Evolutionary conservation across 2,888 invertebrate species (phyloP), one percentile per base, ranked within the genome.

Genomic region (Drosophila acutilabella): DNA sequence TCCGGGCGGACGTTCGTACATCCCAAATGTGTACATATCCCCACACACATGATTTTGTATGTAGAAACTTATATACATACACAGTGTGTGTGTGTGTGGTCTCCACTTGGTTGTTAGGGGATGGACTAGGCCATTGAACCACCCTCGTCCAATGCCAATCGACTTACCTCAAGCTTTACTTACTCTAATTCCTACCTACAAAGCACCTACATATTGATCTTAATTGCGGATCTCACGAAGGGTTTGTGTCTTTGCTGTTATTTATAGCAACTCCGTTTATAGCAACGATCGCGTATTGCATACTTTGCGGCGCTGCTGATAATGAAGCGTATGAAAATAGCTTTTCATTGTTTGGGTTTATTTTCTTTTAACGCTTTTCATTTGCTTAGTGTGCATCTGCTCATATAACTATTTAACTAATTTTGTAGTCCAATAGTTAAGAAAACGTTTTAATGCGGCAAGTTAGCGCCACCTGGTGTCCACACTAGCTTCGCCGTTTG

Each of bases 391-490:
- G n/a, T n/a, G n/a, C n/a, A n/a, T n/a, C n/a, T 11, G 13, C 5
- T 23, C 23, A 40, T 38, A 20, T 6, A 20, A 10, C 1, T n/a
- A 6, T 18, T 2, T 20, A 7, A 13, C 26, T 20, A 8, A 47
- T 54, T 62, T 44, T 62, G 20, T 47, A 56, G 50, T 48, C 54
- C 3, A 38, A 5, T 36, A 20, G 11, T 36, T 23, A 50, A 8
- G 16, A 65, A 36, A 3, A 20, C 5, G 7, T 16, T 3, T 8
- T 8, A 11, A 3, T 20, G 20, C 11, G 16, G 8, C n/a, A 33
- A 58, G 26, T n/a, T 36, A 54, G 33, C 88, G 83, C 83, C 83
- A 87, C 61, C 83, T 83, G 81, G 60, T 56, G 89, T 58, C 62
- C 58, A 20, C 0, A 0, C 0, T 1, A 38, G 89, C 14, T 83